phyloP scores from a whole-genome alignment of 2,797 vertebrate species.

The Leuciscus waleckii region DNA sequence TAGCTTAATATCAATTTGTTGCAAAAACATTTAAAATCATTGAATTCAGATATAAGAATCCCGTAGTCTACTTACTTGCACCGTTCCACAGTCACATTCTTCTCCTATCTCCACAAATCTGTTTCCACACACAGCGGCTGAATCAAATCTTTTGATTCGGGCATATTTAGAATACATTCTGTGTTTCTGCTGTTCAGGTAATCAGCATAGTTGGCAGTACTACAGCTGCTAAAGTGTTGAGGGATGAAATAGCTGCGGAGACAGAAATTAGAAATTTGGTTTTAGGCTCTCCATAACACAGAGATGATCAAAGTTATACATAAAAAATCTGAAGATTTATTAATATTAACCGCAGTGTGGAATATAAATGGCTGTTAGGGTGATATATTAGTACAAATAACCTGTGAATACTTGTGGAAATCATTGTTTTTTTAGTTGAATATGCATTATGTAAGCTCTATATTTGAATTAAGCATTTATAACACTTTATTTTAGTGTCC shows the following conservation, averaged over 20 bases:
- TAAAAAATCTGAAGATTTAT: neutral
- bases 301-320: neutral
- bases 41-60: neutral
- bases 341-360: neutral
- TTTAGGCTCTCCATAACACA: neutral
- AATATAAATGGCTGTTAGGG: neutral
- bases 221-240: slow-evolving; percentile 81
- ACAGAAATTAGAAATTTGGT: neutral
- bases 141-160: slow-evolving; percentile 53
- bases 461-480: neutral
- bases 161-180: slow-evolving; percentile 76
- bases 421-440: neutral
- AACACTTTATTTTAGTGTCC: no score
- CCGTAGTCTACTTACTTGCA: slow-evolving; percentile 67
- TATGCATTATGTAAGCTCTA: neutral
- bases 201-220: slow-evolving; percentile 62
- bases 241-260: slow-evolving; percentile 74
- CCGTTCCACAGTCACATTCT: slow-evolving; percentile 78
- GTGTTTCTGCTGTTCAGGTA: slow-evolving; percentile 70
- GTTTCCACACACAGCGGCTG: slow-evolving; percentile 75
- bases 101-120: slow-evolving; percentile 77
- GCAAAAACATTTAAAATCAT: neutral
- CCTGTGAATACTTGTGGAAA: neutral
- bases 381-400: neutral
- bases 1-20: neutral